Conservation (phyloP, 2,888 invertebrate species). For the Dicranocentrus wangi region DNA sequence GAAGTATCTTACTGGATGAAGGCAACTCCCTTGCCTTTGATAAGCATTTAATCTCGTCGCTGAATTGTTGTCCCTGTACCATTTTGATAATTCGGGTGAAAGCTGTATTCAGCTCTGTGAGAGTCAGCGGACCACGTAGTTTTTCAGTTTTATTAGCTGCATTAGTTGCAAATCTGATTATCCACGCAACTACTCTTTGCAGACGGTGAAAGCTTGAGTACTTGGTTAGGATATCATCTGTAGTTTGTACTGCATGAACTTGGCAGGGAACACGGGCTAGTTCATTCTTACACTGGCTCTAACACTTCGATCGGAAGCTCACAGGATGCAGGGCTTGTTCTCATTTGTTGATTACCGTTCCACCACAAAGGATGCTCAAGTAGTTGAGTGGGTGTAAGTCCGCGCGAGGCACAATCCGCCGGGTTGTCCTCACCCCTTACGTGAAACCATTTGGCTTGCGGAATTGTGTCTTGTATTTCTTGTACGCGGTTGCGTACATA, state of each 20-base stretch:
- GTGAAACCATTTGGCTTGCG: conserved; percentile 9
- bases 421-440: conserved; percentile 14
- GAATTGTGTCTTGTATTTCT: neutral
- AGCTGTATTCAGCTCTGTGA: too few relatives aligned
- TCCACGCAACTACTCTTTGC: too few relatives aligned
- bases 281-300: neutral
- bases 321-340: neutral
- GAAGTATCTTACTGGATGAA: neutral
- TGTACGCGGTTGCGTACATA: conserved; percentile 16
- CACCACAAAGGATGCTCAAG: conserved; percentile 6
- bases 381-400: neutral
- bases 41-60: neutral
- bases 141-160: neutral
- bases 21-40: conserved; percentile 6
- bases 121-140: too few relatives aligned
- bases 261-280: too few relatives aligned
- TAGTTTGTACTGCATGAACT: too few relatives aligned
- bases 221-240: too few relatives aligned
- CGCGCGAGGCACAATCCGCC: conserved; percentile 22
- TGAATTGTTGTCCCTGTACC: neutral
- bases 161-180: too few relatives aligned
- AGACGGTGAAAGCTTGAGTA: too few relatives aligned
- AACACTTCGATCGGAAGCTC: too few relatives aligned
- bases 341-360: neutral
- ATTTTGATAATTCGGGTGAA: conserved; percentile 4